These are phyloP conservation scores for Harpalus rubripes DNA, from an alignment of 2,888 invertebrate genomes.

Conservation along the genomic window DNA sequence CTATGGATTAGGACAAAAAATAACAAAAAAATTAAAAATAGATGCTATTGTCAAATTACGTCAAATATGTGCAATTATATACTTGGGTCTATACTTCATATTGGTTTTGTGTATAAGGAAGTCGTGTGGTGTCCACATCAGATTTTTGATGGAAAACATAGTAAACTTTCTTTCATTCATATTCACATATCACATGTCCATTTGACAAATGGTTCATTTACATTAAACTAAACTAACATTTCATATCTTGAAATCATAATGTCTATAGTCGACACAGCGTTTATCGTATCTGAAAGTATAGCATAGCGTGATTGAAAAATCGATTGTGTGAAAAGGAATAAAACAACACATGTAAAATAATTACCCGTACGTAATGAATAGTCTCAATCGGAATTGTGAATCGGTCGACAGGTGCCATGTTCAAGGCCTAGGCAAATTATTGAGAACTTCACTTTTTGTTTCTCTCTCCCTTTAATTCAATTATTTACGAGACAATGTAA, in stretches of 20 bases:
- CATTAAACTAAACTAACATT: background rate
- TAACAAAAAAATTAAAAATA: too few species aligned
- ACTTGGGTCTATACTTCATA: too few species aligned
- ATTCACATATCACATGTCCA: background rate
- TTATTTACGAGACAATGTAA: constrained; percentile 22
- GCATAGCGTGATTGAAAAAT: constrained; percentile 48
- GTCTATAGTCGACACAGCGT: background rate
- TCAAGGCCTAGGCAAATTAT: constrained; percentile 42
- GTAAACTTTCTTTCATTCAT: too few species aligned
- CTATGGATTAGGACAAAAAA: too few species aligned
- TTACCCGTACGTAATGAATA: constrained; percentile 38
- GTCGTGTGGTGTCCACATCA: too few species aligned
- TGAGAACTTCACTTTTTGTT: constrained; percentile 10
- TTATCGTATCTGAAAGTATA: constrained; percentile 42
- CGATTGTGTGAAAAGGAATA: constrained; percentile 31
- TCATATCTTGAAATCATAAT: constrained; percentile 11
- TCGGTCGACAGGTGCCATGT: constrained; percentile 31
- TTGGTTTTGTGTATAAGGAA: too few species aligned
- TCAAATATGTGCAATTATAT: too few species aligned
- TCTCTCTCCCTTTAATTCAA: constrained; percentile 29
- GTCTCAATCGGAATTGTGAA: constrained; percentile 20
- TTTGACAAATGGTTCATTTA: background rate
- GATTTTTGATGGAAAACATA: too few species aligned
- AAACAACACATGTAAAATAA: constrained; percentile 39
- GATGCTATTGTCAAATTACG: too few species aligned